A percentile compares a stretch with the other conserved stretches of the same genome.
Conservation (phyloP, 2,888 invertebrate species). For the Mythimna vitellina region DNA sequence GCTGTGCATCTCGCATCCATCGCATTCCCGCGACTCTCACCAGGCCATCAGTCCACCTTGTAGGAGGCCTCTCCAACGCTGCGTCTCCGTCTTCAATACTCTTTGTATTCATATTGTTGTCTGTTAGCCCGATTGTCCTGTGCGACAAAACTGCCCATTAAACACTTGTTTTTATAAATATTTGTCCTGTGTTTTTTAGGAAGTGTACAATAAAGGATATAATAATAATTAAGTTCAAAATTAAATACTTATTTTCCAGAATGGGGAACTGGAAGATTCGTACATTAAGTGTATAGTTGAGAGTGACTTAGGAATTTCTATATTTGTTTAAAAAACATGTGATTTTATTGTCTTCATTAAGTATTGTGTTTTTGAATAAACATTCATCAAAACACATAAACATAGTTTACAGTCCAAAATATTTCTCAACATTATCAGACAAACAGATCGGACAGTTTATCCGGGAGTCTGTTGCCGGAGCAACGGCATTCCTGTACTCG, state of each 20-base stretch:
- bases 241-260: neutral
- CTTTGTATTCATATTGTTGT: no score
- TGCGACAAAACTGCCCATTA: no score
- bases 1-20: no score
- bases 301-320: neutral
- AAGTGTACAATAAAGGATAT: no score
- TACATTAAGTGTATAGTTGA: neutral
- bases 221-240: neutral
- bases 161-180: no score
- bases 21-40: no score
- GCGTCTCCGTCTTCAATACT: no score
- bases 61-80: no score
- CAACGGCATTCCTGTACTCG: conserved; percentile 72
- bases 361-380: neutral
- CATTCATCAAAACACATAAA: neutral
- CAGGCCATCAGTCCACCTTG: no score
- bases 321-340: neutral
- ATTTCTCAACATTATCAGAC: conserved; percentile 33
- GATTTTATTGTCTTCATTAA: neutral
- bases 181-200: no score
- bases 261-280: neutral
- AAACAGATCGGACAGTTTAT: conserved; percentile 51
- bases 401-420: conserved; percentile 13
- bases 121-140: no score
- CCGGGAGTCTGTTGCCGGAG: conserved; percentile 69